Conservation (phyloP, 2,113 vertebrate species). For the Hippocampus guttulatus region DNA sequence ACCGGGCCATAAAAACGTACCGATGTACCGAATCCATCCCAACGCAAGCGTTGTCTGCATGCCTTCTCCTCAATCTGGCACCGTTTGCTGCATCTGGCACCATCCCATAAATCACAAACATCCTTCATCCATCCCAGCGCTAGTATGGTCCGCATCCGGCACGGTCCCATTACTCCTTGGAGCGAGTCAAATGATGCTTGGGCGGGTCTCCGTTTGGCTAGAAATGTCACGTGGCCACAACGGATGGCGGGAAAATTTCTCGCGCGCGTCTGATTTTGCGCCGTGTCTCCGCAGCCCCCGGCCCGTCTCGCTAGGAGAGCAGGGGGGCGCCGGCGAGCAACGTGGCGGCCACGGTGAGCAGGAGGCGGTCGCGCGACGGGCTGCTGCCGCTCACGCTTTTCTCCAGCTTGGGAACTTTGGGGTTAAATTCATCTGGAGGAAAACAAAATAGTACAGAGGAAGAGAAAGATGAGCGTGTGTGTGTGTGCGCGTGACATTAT, state of each 20-base stretch:
- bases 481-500: conserved; percentile 25
- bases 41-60: background rate
- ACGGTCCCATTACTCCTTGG: background rate
- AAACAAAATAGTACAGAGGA: conserved; percentile 11
- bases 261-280: background rate
- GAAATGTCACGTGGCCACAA: conserved; percentile 51
- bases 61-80: background rate
- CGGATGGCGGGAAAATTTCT: conserved; percentile 14
- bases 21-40: background rate
- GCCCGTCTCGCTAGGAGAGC: conserved; percentile 78
- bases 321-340: conserved; percentile 79
- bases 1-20: no score
- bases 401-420: conserved; percentile 91
- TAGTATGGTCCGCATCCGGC: background rate
- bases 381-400: conserved; percentile 95
- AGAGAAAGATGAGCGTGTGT: conserved; percentile 16
- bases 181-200: background rate
- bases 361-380: conserved; percentile 86
- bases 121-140: background rate
- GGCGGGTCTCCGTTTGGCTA: background rate
- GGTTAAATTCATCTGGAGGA: conserved; percentile 84
- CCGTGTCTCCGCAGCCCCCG: background rate
- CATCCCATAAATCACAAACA: no score
- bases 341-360: conserved; percentile 80
- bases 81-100: no score